Evolutionary conservation across 1,140 invertebrate species (phyloP).

Genomic region (Apocrypta bakeri): DNA sequence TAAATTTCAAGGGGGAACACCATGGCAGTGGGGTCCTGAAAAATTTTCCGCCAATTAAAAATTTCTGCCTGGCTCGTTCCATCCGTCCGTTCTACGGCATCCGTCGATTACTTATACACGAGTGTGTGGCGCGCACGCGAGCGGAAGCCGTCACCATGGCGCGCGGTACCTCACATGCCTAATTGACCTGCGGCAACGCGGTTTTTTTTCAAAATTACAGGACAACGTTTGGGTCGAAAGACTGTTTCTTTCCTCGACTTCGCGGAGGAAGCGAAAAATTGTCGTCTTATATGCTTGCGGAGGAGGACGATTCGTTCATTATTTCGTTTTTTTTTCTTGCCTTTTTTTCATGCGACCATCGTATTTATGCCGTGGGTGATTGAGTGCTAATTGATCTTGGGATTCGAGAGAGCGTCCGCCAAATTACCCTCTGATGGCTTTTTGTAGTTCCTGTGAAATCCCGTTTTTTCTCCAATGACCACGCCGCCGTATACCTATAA

Average conservation of each 20-base stretch:
- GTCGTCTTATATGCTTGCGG: background rate
- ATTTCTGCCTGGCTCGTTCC: slow-evolving; percentile 30
- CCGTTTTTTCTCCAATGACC: background rate
- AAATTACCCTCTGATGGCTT: slow-evolving; percentile 9
- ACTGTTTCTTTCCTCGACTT: background rate
- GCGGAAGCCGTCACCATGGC: background rate
- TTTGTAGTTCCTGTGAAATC: slow-evolving; percentile 4
- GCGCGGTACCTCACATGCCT: background rate
- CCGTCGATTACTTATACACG: background rate
- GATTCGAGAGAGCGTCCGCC: background rate
- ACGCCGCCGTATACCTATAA: background rate
- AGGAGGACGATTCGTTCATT: background rate
- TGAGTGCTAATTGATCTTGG: slow-evolving; percentile 38
- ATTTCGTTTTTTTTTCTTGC: no score
- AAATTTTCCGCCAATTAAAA: slow-evolving; percentile 39
- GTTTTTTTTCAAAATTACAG: slow-evolving; percentile 37
- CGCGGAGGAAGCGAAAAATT: background rate
- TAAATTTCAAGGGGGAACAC: background rate
- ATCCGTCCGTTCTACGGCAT: background rate
- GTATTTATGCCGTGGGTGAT: slow-evolving; percentile 16
- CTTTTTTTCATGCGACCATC: background rate
- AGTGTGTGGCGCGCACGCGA: background rate
- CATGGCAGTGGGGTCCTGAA: background rate
- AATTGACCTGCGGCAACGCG: slow-evolving; percentile 9
- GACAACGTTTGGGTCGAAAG: background rate